These are phyloP conservation scores for Tenualosa ilisha DNA, from an alignment of 2,797 vertebrate species.

Conservation along the genomic window DNA sequence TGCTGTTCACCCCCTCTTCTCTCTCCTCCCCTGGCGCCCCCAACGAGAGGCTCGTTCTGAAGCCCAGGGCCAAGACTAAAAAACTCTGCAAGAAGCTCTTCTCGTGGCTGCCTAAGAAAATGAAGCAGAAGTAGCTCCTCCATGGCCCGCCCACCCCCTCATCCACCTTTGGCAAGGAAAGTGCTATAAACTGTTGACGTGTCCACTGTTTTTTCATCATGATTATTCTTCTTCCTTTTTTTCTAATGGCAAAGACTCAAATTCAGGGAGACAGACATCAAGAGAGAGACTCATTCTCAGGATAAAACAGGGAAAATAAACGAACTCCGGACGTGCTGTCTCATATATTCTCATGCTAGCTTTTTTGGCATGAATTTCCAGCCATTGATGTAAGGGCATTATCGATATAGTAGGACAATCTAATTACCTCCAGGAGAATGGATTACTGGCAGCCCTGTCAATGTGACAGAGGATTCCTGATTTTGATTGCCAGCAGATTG, in stretches of 20 bases:
- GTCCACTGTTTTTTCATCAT: not conserved
- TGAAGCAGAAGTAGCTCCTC: conserved; percentile 59
- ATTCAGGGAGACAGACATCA: conserved; percentile 21
- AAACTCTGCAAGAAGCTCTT: conserved; percentile 74
- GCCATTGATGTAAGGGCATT: conserved; percentile 23
- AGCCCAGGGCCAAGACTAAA: conserved; percentile 72
- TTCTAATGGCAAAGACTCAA: conserved; percentile 1
- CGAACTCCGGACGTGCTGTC: not conserved
- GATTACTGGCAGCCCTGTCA: not conserved
- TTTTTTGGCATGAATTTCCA: conserved; percentile 8
- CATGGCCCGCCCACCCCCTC: not conserved
- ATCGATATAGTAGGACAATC: not conserved
- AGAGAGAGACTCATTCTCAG: conserved; percentile 16
- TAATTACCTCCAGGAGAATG: conserved; percentile 8
- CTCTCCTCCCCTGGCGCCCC: not conserved
- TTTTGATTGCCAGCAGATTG: not conserved
- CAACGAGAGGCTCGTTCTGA: conserved; percentile 32
- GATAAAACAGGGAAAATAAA: conserved; percentile 12
- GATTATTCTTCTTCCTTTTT: not conserved
- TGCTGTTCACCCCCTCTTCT: not conserved
- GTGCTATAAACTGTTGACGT: not conserved
- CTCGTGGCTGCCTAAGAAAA: conserved; percentile 72
- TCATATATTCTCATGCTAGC: conserved; percentile 1
- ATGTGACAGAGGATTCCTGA: not conserved
- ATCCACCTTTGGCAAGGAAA: not conserved